These are phyloP conservation scores for Cyanocitta stelleri DNA, from an alignment of 2,113 vertebrate genomes.

Conservation along the genomic window DNA sequence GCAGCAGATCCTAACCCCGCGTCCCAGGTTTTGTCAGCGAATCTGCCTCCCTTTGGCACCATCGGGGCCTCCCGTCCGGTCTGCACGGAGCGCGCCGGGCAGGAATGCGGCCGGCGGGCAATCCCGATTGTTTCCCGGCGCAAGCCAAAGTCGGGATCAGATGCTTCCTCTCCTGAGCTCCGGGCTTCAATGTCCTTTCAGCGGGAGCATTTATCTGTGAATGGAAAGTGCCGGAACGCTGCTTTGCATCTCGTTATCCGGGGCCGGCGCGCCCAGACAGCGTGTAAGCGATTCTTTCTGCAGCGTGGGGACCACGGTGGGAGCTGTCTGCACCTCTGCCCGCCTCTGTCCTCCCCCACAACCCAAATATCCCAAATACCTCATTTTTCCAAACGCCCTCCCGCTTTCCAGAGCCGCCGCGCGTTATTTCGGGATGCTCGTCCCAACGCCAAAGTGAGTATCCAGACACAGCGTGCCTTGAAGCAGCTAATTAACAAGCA, in stretches of 20 bases:
- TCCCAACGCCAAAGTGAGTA: fast-evolving
- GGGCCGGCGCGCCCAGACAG: background rate
- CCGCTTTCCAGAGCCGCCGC: background rate
- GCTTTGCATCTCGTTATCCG: background rate
- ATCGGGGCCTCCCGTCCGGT: fast-evolving
- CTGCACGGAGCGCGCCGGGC: background rate
- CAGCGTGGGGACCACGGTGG: background rate
- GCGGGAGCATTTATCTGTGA: background rate
- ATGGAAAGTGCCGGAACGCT: background rate
- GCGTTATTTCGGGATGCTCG: background rate
- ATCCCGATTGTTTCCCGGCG: background rate
- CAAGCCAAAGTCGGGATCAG: background rate
- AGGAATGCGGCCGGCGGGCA: background rate
- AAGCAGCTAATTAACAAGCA: background rate
- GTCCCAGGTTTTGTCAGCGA: background rate
- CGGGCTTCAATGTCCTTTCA: background rate
- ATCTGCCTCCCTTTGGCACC: background rate
- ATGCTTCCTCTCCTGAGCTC: background rate
- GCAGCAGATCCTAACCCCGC: background rate
- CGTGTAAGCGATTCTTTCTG: background rate
- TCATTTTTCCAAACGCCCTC: fast-evolving
- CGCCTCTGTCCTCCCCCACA: fast-evolving
- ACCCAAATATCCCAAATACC: fast-evolving
- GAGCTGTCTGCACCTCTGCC: background rate
- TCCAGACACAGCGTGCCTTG: background rate